Evolutionary conservation across 2,888 invertebrate species (phyloP).

Genomic region (Eupsilia transversa): DNA sequence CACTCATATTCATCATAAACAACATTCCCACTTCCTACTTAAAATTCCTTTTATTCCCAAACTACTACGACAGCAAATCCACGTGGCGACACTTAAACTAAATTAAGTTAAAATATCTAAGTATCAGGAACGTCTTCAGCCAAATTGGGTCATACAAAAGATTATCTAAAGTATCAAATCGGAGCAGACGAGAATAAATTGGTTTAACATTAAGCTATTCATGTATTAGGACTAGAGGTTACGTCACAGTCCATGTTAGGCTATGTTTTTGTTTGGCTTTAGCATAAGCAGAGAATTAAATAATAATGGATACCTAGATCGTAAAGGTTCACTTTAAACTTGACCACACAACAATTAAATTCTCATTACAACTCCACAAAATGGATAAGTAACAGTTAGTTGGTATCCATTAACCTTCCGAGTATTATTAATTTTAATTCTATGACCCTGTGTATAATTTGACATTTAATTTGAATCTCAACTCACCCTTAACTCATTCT

Average conservation of each 20-base stretch:
- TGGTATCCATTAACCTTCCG: neutral
- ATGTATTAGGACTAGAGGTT: constrained; percentile 42
- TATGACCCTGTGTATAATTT: too few species aligned
- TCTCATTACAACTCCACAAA: neutral
- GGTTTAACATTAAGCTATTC: constrained; percentile 64
- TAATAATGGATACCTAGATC: neutral
- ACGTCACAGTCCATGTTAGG: constrained; percentile 35
- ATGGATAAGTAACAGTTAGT: neutral
- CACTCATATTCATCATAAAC: too few species aligned
- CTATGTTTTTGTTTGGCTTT: neutral
- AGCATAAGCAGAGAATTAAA: neutral
- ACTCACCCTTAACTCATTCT: too few species aligned
- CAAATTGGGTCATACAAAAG: constrained; percentile 63
- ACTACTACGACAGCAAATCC: neutral
- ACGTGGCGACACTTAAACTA: constrained; percentile 27
- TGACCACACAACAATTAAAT: neutral
- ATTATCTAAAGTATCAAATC: constrained; percentile 66
- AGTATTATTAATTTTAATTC: too few species aligned
- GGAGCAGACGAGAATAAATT: constrained; percentile 64
- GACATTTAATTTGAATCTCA: too few species aligned
- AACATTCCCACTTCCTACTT: neutral
- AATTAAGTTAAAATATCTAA: constrained; percentile 41
- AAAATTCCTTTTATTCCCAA: neutral
- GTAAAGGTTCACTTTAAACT: neutral
- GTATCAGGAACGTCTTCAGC: constrained; percentile 42